Evolutionary conservation across 2,888 invertebrate species (phyloP), one percentile per base, ranked within the genome.

Genomic region (Cryptosula pallasiana): DNA sequence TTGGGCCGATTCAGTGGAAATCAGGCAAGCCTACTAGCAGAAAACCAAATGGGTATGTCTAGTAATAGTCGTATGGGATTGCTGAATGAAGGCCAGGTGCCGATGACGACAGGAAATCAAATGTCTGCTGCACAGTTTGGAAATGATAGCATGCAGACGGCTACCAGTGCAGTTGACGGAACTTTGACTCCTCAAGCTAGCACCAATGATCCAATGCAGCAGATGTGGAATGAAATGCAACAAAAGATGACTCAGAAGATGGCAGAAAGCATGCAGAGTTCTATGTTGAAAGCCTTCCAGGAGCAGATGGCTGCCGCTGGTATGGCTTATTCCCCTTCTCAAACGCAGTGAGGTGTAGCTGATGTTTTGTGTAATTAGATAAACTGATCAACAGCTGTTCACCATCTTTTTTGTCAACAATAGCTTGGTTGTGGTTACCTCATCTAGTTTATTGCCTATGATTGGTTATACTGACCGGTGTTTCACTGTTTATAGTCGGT

Each of bases 171-270:
- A n/a, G n/a, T n/a, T n/a, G n/a, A n/a, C n/a, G n/a, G n/a, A n/a
- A n/a, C n/a, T n/a, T n/a, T n/a, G n/a, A n/a, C n/a, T n/a, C n/a
- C n/a, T n/a, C n/a, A n/a, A n/a, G n/a, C n/a, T n/a, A n/a, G n/a
- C n/a, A n/a, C n/a, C n/a, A n/a, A n/a, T n/a, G n/a, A n/a, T n/a
- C 45, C 45, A 27, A 32, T 27, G 34, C 63, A 32, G 13, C 63
- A 63, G 9, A 32, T 27, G 5, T 63, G 63, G 63, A 32, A 13
- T 25, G 63, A 32, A 27, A 63, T 63, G 63, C 63, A 63, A 32
- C 20, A 32, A 9, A 63, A 2, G 9, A 63, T 63, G 63, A 32
- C 63, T 25, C 29, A 27, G n/a, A 63, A 2, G 27, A 45, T 45
- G 45, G 45, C 45, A 45, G 45, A 45, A 45, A 45, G 20, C 20